These are phyloP conservation scores for Sesamia inferens DNA, from an alignment of 2,888 invertebrate species.

Conservation along the genomic window DNA sequence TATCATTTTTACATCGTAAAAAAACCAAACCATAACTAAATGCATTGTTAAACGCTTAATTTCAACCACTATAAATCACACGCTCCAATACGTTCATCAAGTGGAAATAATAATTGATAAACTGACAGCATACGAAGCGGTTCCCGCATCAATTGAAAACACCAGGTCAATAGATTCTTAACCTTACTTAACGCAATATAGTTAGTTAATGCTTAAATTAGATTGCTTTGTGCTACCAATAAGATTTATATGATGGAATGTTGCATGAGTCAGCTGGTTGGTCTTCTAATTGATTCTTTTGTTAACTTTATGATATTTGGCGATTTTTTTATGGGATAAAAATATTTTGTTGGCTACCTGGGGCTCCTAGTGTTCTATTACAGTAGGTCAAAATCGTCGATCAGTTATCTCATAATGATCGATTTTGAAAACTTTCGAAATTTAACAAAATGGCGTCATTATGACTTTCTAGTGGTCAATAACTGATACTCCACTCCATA, in stretches of 20 bases:
- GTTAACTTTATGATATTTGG: constrained; percentile 8
- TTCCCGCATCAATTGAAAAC: constrained; percentile 75
- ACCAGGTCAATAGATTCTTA: constrained; percentile 80
- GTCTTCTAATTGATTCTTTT: constrained; percentile 18
- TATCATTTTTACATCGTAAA: neutral
- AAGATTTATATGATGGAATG: constrained; percentile 43
- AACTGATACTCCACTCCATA: no score
- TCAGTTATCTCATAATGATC: no score
- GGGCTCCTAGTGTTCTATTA: neutral
- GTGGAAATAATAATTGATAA: constrained; percentile 43
- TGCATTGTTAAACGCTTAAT: neutral
- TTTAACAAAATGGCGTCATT: no score
- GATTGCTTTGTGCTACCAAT: constrained; percentile 74
- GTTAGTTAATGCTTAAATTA: constrained; percentile 78
- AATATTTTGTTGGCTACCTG: constrained; percentile 25
- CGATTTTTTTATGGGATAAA: neutral
- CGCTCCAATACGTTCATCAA: constrained; percentile 19
- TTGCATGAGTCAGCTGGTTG: constrained; percentile 66
- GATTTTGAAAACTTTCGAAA: no score
- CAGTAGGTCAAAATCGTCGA: no score
- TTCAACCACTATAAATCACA: constrained; percentile 44
- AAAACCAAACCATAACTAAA: constrained; percentile 4
- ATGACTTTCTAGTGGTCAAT: no score
- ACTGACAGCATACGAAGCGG: constrained; percentile 23
- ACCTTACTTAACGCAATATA: constrained; percentile 74